Conservation (phyloP, 1,140 invertebrate genomes). For the Tribolium madens region DNA sequence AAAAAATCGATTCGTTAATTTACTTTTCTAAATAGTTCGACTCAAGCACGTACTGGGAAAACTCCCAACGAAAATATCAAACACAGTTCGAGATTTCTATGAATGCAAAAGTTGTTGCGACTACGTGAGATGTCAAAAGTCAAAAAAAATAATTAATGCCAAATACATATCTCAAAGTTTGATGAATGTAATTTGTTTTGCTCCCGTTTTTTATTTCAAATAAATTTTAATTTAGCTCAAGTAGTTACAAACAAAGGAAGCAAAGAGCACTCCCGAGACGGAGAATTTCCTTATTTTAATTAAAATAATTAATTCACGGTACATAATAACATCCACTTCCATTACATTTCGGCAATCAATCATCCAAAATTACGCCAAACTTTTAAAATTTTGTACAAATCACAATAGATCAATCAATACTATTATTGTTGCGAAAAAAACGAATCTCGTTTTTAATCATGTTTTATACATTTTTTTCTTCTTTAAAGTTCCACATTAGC, state of each 20-base stretch:
- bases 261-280: conserved; percentile 23
- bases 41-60: not conserved
- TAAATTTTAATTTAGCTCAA: conserved; percentile 37
- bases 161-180: not conserved
- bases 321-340: conserved; percentile 17
- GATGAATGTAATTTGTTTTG: conserved; percentile 13
- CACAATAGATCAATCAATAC: not conserved
- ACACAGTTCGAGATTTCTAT: not conserved
- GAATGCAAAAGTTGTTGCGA: not conserved
- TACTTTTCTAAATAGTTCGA: not conserved
- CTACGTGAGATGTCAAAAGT: not conserved
- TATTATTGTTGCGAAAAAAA: not conserved
- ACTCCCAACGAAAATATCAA: not conserved
- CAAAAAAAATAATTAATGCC: too few relatives aligned
- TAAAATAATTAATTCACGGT: conserved; percentile 37
- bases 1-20: too few relatives aligned
- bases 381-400: not conserved
- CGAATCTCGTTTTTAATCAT: too few relatives aligned
- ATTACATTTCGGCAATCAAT: conserved; percentile 20
- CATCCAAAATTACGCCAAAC: not conserved
- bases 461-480: not conserved
- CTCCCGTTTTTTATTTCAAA: conserved; percentile 17
- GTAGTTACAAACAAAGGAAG: conserved; percentile 38
- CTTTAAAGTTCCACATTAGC: not conserved
- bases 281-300: conserved; percentile 34